A percentile compares a stretch with the other conserved stretches of the same genome.
These are phyloP conservation scores for Pipistrellus nathusii DNA, from an alignment of 2,797 vertebrate species.

Conservation along the genomic window DNA sequence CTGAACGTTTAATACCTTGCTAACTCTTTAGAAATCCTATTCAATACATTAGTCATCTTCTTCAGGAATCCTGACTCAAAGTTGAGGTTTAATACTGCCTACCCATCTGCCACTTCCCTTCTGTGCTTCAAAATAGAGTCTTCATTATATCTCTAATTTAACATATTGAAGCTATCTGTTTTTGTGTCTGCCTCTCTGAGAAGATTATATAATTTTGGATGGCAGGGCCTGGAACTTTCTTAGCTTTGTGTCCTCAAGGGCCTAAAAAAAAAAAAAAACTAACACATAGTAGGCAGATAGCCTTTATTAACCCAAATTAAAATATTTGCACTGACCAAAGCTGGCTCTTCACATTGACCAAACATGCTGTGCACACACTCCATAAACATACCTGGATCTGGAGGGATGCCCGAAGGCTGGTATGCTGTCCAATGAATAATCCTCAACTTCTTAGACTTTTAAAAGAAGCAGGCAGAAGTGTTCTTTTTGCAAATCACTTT, in stretches of 20 bases:
- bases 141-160: conserved; percentile 32
- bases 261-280: conserved; percentile 10
- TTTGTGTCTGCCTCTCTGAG: conserved; percentile 8
- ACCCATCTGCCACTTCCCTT: background rate
- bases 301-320: conserved; percentile 44
- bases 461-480: background rate
- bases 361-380: background rate
- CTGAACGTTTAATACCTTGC: background rate
- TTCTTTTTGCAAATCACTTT: conserved; percentile 11
- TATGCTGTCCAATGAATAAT: background rate
- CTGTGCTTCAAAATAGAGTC: background rate
- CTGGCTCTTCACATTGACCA: background rate
- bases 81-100: background rate
- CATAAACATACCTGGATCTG: background rate
- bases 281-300: background rate
- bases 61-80: background rate
- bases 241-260: background rate
- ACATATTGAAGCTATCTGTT: background rate
- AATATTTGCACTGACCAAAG: background rate
- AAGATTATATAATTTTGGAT: conserved; percentile 26
- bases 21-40: background rate
- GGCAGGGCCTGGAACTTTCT: background rate
- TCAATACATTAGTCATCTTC: background rate
- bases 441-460: background rate
- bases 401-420: background rate